Evolutionary conservation across 1,140 invertebrate species (phyloP).

Genomic region (Drosophila oshimai): DNA sequence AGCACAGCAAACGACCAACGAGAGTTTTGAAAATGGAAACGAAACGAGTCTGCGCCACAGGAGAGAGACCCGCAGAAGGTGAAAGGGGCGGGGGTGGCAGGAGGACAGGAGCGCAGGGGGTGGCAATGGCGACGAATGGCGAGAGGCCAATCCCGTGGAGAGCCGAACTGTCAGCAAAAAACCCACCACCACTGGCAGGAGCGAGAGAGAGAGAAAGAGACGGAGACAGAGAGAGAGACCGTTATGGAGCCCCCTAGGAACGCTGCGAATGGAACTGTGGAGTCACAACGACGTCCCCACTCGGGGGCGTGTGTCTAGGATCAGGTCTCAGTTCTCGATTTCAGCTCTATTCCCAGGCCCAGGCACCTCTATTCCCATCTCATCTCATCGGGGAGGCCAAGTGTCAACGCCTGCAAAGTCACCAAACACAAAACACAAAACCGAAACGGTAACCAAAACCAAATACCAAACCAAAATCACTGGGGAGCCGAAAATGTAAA

Average conservation of each 20-base stretch:
- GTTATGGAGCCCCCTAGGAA: conserved; percentile 39
- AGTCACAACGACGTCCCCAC: conserved; percentile 23
- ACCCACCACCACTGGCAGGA: conserved; percentile 56
- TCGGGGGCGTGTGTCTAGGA: conserved; percentile 43
- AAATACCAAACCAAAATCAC: conserved; percentile 22
- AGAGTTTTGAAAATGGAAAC: conserved; percentile 62
- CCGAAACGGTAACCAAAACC: conserved; percentile 7
- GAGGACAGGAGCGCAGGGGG: not conserved
- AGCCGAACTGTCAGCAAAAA: conserved; percentile 70
- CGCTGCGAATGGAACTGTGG: conserved; percentile 65
- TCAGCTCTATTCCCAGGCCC: conserved; percentile 9
- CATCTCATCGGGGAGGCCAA: conserved; percentile 25
- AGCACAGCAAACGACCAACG: conserved; percentile 51
- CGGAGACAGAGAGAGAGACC: not conserved
- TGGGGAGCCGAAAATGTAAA: conserved; percentile 46
- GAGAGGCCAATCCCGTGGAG: conserved; percentile 67
- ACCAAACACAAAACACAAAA: not conserved
- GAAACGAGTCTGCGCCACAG: conserved; percentile 72
- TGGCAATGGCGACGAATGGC: conserved; percentile 58
- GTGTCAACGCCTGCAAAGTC: conserved; percentile 64
- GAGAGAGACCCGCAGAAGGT: conserved; percentile 31
- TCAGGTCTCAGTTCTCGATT: not conserved
- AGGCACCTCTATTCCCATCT: conserved; percentile 17
- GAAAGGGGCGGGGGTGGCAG: conserved; percentile 6
- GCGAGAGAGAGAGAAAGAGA: not conserved